Evolutionary conservation across 2,797 vertebrate genomes (phyloP), one percentile per base, ranked within the genome.

Genomic region (Coregonus suidteri): DNA sequence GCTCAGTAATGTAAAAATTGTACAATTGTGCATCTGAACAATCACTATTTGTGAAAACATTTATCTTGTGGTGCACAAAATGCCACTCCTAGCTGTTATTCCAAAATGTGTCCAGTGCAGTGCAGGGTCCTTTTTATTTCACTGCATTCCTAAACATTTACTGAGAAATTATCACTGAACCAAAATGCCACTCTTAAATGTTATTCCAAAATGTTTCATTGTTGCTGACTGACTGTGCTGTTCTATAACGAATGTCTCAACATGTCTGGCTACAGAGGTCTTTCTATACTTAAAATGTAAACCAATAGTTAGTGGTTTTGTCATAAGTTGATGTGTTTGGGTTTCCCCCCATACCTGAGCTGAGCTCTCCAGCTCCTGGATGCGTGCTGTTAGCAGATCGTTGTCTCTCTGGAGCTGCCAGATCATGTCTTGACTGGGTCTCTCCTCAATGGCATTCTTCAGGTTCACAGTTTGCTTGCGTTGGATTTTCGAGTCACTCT

Each of bases 331-430:
- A 47, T 11, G 9, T 47, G 41, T 11, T 47, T 47, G 41, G 41
- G 41, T 47, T 47, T 47, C 41, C 41, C 41, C 41, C 31, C 3
- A 34, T 62, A 74, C 72, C 53, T 74, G 54, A 34, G 30, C 35
- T 31, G 31, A 7, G 34, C 34, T 74, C 72, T 74, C 90, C 76
- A 96, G 90, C 83, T 94, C 95, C 81, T 94, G 93, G 65, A 96
- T 88, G 62, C 90, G 92, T 30, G 94, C 93, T 85, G 91, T 88
- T 66, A 97, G 93, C 66, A 95, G 77, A 4, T 95, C 93, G 64
- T 95, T 96, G 78, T 96, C 92, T 79, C 93, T 93, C 86, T 96
- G 95, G 76, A 96, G 91, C 82, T 95, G 93, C 92, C 93, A 94
- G 81, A 96, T 87, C 69, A 91, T 91, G 78, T 96, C 96, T 1